Evolutionary conservation across 2,113 vertebrate genomes (phyloP).

Genomic region (Girardinichthys multiradiatus): DNA sequence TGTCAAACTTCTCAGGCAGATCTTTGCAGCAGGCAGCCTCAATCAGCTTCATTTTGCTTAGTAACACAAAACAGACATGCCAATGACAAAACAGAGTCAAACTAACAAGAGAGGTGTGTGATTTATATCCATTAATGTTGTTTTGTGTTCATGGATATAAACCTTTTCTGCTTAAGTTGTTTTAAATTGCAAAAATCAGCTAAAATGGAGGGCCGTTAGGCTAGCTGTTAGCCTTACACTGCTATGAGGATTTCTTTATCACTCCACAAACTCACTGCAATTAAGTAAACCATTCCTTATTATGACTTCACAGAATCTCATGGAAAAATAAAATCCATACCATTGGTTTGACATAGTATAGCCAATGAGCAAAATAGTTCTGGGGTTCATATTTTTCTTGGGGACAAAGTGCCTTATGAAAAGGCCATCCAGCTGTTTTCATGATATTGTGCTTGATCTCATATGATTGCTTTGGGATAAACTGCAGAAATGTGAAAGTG

Average conservation of each 20-base stretch:
- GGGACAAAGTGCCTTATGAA: too few species aligned
- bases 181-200: background rate
- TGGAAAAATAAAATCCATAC: background rate
- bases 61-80: background rate
- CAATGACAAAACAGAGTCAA: background rate
- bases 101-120: background rate
- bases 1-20: background rate
- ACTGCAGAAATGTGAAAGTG: background rate
- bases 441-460: background rate
- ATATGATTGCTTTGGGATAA: background rate
- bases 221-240: background rate
- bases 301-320: background rate
- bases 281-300: background rate
- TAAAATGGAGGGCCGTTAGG: background rate
- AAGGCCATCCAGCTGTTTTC: too few species aligned
- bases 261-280: background rate
- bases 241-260: background rate
- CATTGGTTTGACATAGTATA: background rate
- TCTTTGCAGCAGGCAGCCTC: background rate
- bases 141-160: background rate
- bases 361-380: too few species aligned
- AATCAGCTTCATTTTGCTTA: background rate
- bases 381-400: too few species aligned
- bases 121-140: background rate
- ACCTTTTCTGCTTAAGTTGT: background rate